Evolutionary conservation across 2,888 invertebrate species (phyloP), one percentile per base, ranked within the genome.

Genomic region (Hyposoter dolosus): DNA sequence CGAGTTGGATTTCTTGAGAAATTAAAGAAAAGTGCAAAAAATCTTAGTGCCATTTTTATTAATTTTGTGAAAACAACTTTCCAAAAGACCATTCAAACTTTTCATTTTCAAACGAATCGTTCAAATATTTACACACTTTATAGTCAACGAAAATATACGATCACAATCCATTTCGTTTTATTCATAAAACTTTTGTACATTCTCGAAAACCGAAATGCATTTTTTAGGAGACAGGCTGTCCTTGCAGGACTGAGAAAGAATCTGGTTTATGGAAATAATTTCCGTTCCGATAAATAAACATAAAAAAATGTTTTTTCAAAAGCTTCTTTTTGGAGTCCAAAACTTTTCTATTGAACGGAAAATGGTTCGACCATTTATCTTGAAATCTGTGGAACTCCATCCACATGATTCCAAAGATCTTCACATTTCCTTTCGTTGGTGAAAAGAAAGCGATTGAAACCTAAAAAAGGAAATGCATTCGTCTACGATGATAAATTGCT

Each of bases 201-300:
- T 69, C 17, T 69, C 47, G 47, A 17, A 47, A 47, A 69, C 28
- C 15, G n/a, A 23, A 47, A 43, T 43, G 28, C 69, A 47, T 47
- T 17, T 50, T 50, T 17, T n/a, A 50, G 6, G 47, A 50, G 47
- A 17, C 17, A n/a, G 17, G n/a, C n/a, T 50, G n/a, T n/a, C 47
- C 47, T 50, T 17, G 47, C 0, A 0, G n/a, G 47, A n/a, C 47
- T 5, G 17, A 50, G n/a, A n/a, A 50, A 17, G 15, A n/a, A 50
- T 15, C 47, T 17, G 0, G 17, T 6, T 50, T n/a, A 50, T n/a
- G 6, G 9, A 50, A 50, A 15, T 15, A 50, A 15, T 50, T 50
- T 50, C 5, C 17, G n/a, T 6, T 50, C 47, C 47, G 5, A 50
- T 17, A 6, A 50, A 50, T 5, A 50, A n/a, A n/a, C 5, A n/a